Evolutionary conservation across 2,113 vertebrate genomes (phyloP).

Genomic region (Siniperca knerii): DNA sequence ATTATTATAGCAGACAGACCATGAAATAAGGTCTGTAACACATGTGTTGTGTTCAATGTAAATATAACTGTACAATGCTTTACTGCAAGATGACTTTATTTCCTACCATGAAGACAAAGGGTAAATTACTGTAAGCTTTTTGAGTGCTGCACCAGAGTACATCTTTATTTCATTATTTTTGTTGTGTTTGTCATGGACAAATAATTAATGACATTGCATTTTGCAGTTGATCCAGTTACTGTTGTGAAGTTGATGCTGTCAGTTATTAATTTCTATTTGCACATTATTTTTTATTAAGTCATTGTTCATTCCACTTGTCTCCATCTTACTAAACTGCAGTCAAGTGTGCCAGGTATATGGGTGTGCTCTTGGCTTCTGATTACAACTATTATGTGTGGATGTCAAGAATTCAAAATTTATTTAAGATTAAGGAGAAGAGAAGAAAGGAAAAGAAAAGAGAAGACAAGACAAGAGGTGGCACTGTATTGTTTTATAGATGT

Average conservation of each 20-base stretch:
- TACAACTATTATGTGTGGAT: neutral
- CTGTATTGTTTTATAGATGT: neutral
- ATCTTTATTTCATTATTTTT: neutral
- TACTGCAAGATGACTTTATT: neutral
- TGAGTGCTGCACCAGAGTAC: neutral
- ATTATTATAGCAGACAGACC: neutral
- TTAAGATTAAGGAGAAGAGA: neutral
- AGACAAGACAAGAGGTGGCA: neutral
- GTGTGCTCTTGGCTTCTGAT: neutral
- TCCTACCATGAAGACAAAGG: neutral
- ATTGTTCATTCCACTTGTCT: conserved; percentile 18
- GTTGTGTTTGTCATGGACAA: conserved; percentile 3
- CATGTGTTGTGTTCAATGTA: neutral
- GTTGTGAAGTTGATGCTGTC: neutral
- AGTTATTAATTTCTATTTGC: neutral
- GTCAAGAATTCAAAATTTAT: neutral
- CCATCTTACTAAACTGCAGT: conserved; percentile 20
- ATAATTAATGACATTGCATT: neutral
- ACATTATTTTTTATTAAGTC: conserved; percentile 2
- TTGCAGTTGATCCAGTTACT: neutral
- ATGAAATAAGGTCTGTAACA: neutral
- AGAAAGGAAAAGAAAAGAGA: neutral
- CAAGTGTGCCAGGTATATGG: neutral
- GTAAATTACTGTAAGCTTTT: neutral
- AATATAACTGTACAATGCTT: neutral